Evolutionary conservation across 1,140 invertebrate genomes (phyloP), one percentile per base, ranked within the genome.

Genomic region (Megalonaias nervosa): DNA sequence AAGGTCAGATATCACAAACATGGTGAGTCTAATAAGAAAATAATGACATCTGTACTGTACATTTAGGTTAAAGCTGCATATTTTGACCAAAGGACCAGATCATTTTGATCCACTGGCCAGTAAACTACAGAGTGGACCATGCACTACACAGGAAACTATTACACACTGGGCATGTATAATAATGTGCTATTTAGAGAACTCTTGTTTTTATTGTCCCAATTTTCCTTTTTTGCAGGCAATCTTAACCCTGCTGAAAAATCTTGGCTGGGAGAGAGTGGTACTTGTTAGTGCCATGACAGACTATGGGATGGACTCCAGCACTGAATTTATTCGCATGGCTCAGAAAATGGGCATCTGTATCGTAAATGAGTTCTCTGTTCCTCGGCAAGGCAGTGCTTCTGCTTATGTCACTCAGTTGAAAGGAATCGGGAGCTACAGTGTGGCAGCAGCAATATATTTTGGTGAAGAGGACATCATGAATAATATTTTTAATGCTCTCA

Each of bases 221-320:
- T 58, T 80, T 17, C 70, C 80, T 48, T 74, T 83, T 21, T 84
- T 77, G 12, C 79, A 91, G 91, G 87, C 85, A 13, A 80, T 89
- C 13, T 79, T 86, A 3, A 80, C 87, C 72, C 79, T 89, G 1
- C 80, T 92, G 61, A 82, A 87, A 11, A 82, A 87, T 55, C 77
- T 91, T 9, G 81, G 88, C 2, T 92, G 91, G 91, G 82, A 87
- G 48, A 89, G 89, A 70, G 83, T 92, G n/a, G 81, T 88, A 58
- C 68, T 91, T 3, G 87, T 92, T 1, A 87, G 91, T 71, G 81
- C 86, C 9, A 77, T 86, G 14, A 85, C 86, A 55, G 81, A 77
- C 15, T 86, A 89, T 80, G 90, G 89, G 17, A 69, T 38, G 11
- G 80, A 76, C 26, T 81, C 84, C 2, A 85, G 84, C 17, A 72